Evolutionary conservation across 2,888 invertebrate species (phyloP), one percentile per base, ranked within the genome.

Genomic region (Hydropsyche betteni): DNA sequence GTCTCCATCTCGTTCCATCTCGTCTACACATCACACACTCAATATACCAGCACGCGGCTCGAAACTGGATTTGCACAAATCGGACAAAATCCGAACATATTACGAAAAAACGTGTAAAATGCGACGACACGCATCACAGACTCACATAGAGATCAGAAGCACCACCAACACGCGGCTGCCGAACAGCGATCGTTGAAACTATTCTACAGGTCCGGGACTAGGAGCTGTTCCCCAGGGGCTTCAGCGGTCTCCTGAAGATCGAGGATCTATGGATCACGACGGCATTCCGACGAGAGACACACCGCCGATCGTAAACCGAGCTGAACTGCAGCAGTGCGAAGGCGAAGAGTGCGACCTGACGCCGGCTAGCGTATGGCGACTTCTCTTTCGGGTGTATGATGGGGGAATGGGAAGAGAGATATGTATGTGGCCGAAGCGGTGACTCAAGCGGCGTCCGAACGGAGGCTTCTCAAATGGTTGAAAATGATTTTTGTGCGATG

Each of bases 371-470:
- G 5, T n/a, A 3, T 36, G 6, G 34, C 34, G 4, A 6, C n/a
- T 5, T 64, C 64, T 36, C 36, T 64, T 34, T 64, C 36, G 8
- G 64, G 5, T 36, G 24, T 36, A 24, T 36, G 12, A 36, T 3
- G n/a, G 12, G 12, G 4, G 64, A 64, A 36, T 12, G 36, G 34
- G 64, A 34, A 10, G 5, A 36, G 34, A 34, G n/a, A 36, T 64
- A 10, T 34, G 64, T n/a, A 64, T 64, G 64, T n/a, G 64, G 64
- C 64, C 64, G 16, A 8, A 33, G 44, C 33, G 64, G 64, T 64
- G 64, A 64, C 33, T 64, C 64, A 36, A 64, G 64, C 64, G 64
- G 24, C 64, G 64, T n/a, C 64, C 6, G 36, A 12, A 34, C 3
- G 33, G 12, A 34, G 8, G 64, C 34, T 64, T 64, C 64, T 64